Percentiles rank a stretch among this genome's conserved stretches.
Conservation (phyloP, 2,888 invertebrate genomes). For the Lottia scabra region DNA sequence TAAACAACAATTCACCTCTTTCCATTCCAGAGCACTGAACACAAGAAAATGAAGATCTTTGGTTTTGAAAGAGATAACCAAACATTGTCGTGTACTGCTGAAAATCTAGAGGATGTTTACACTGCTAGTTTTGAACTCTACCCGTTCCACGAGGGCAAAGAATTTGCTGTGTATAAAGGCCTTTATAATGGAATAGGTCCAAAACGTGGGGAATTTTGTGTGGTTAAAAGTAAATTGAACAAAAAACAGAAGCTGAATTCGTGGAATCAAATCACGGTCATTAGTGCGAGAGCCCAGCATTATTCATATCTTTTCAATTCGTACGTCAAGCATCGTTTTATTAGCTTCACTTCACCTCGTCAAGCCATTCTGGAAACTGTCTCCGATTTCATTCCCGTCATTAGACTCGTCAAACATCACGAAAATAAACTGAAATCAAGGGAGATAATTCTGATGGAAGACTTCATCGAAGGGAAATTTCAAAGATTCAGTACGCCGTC, state of each 20-base stretch:
- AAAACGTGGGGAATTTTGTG: slow-evolving; percentile 29
- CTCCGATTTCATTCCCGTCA: slow-evolving; percentile 30
- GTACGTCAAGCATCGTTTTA: slow-evolving; percentile 10
- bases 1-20: too few relatives aligned
- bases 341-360: slow-evolving; percentile 24
- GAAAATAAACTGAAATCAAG: slow-evolving; percentile 27
- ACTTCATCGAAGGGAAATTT: slow-evolving; percentile 28
- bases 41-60: slow-evolving; percentile 24
- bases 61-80: slow-evolving; percentile 36
- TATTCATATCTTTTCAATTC: slow-evolving; percentile 30
- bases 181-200: slow-evolving; percentile 28
- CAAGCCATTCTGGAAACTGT: slow-evolving; percentile 27
- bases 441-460: slow-evolving; percentile 32
- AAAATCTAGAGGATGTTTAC: slow-evolving; percentile 20
- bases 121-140: slow-evolving; percentile 35
- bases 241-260: slow-evolving; percentile 7
- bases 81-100: slow-evolving; percentile 22
- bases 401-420: slow-evolving; percentile 28
- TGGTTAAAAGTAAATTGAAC: slow-evolving; percentile 28
- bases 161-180: slow-evolving; percentile 33
- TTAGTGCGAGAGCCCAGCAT: slow-evolving; percentile 17
- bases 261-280: slow-evolving; percentile 21
- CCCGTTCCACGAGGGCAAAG: slow-evolving; percentile 37
- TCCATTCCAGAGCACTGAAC: too few relatives aligned
- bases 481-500: slow-evolving; percentile 20